Percentiles rank a stretch among this genome's conserved stretches.
phyloP scores from a whole-genome alignment of 2,888 invertebrate species.

The Priocnemis perturbator region DNA sequence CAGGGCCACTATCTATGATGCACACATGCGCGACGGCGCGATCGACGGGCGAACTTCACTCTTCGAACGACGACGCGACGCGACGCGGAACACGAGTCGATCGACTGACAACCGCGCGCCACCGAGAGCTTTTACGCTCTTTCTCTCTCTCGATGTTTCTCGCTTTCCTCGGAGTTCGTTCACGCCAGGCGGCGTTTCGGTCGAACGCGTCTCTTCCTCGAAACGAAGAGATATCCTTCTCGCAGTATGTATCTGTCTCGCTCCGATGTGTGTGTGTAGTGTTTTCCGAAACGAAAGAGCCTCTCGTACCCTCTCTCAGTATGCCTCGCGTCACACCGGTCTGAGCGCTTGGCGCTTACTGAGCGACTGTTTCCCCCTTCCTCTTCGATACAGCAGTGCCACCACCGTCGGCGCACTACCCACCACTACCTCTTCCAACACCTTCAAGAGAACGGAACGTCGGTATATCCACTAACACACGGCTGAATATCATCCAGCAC shows the following conservation, averaged over 20 bases:
- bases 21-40: not conserved
- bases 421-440: not conserved
- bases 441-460: too few species aligned
- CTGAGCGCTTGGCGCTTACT: constrained; percentile 65
- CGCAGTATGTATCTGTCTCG: too few species aligned
- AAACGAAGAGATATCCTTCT: too few species aligned
- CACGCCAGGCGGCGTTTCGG: constrained; percentile 2
- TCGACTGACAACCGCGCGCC: not conserved
- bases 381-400: constrained; percentile 8
- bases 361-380: constrained; percentile 57
- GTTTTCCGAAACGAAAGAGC: not conserved
- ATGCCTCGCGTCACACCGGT: constrained; percentile 45
- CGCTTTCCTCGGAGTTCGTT: not conserved
- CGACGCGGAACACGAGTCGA: constrained; percentile 2
- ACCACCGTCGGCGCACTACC: not conserved
- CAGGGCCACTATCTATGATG: not conserved
- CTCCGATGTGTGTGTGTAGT: too few species aligned
- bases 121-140: not conserved
- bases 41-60: not conserved
- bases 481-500: not conserved
- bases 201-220: not conserved
- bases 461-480: not conserved
- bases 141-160: too few species aligned
- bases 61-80: not conserved
- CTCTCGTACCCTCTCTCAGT: not conserved